Conservation (phyloP, 2,113 vertebrate species). For the Hemichromis elongatus region DNA sequence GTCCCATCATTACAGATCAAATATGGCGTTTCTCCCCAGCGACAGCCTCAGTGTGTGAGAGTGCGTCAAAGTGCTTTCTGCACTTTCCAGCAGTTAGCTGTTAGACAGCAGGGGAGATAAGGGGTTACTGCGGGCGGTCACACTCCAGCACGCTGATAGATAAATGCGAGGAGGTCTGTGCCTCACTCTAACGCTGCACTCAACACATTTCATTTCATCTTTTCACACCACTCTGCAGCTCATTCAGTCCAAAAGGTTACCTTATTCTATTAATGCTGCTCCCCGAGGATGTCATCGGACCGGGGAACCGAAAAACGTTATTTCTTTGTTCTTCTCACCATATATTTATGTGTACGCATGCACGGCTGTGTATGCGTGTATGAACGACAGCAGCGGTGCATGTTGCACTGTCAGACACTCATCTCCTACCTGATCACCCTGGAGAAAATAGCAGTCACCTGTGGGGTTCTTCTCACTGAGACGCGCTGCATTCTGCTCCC, state of each 20-base stretch:
- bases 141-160: constrained; percentile 1
- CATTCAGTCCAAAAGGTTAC: not conserved
- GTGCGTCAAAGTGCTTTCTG: not conserved
- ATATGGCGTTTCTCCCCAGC: not conserved
- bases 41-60: not conserved
- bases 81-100: not conserved
- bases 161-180: not conserved
- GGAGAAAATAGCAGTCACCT: not conserved
- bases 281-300: not conserved
- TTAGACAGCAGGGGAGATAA: not conserved
- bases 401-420: not conserved
- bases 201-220: constrained; percentile 16
- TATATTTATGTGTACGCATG: not conserved
- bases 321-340: not conserved
- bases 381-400: not conserved
- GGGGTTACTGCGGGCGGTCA: constrained; percentile 2
- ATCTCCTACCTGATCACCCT: not conserved
- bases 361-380: not conserved
- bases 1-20: not conserved
- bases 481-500: not conserved
- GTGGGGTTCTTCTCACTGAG: not conserved
- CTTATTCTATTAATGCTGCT: not conserved
- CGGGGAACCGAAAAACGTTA: not conserved
- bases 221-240: not conserved
- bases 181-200: not conserved